These are phyloP conservation scores for Drosophila albomicans DNA, from an alignment of 1,140 invertebrate genomes.

Conservation along the genomic window DNA sequence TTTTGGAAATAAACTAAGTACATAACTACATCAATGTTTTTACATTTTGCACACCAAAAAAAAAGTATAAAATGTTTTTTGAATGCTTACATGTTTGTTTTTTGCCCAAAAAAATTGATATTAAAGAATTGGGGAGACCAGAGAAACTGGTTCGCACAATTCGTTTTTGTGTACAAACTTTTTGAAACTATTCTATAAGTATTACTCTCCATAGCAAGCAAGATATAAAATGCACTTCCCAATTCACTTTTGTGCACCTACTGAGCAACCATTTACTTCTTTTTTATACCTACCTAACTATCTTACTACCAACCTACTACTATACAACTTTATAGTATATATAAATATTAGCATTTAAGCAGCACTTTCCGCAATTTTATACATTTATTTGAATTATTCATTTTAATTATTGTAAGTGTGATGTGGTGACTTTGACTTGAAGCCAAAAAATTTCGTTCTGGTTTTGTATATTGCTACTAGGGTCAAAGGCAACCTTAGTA, in stretches of 20 bases:
- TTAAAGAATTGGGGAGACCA: constrained; percentile 28
- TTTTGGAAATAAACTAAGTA: constrained; percentile 29
- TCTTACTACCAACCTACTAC: constrained; percentile 37
- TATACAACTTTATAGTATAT: constrained; percentile 35
- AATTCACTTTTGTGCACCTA: constrained; percentile 71
- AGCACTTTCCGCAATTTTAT: constrained; percentile 58
- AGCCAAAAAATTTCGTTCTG: constrained; percentile 67
- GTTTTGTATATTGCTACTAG: constrained; percentile 63
- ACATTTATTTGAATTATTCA: constrained; percentile 30
- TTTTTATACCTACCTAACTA: constrained; percentile 33
- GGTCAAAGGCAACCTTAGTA: constrained; percentile 57
- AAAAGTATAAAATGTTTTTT: constrained; percentile 64
- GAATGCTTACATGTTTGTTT: constrained; percentile 82
- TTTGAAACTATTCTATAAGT: constrained; percentile 63
- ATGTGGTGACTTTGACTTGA: constrained; percentile 75
- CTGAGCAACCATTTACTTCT: constrained; percentile 61
- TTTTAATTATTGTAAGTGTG: constrained; percentile 64
- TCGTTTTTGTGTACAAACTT: constrained; percentile 71
- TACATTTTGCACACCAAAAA: constrained; percentile 69
- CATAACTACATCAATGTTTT: constrained; percentile 58
- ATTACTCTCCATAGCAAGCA: constrained; percentile 64
- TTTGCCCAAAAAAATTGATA: constrained; percentile 49
- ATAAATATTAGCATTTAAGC: constrained; percentile 56
- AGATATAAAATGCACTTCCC: constrained; percentile 71
- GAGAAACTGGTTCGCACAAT: constrained; percentile 29